Evolutionary conservation across 1,140 invertebrate species (phyloP), one percentile per base, ranked within the genome.

Genomic region (Microplitis mediator): DNA sequence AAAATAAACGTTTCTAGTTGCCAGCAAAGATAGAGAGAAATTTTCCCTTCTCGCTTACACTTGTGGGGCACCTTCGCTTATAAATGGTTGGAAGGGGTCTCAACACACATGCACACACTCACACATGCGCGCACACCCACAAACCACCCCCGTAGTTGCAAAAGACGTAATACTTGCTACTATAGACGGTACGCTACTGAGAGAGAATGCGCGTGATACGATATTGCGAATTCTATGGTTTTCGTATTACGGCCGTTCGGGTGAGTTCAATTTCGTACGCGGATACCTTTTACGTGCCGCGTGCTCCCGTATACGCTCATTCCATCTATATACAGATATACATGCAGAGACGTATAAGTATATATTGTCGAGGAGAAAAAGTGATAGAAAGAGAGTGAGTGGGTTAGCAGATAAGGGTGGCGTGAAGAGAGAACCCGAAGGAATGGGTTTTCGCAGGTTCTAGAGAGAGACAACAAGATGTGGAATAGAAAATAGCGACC

Each of bases 161-260:
- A 58, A 54, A 65, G 54, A 64, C 16, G 56, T 61, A 54, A 45
- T 45, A 45, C 39, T 45, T 45, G 39, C 39, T 45, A 9, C 39
- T 56, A 66, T 45, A 68, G 39, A 45, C 31, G 39, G 45, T 56
- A 65, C 54, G 51, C 34, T 51, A 58, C 56, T 52, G 36, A 67
- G 74, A 71, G 76, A 75, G 74, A 77, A 76, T 62, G 76, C 76
- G 75, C 69, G 67, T 69, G 65, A 75, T 70, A 74, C 69, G 72
- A 81, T 80, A 81, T 81, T 81, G 80, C 78, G 76, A 78, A 76
- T 78, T 77, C 74, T 72, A 76, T 77, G 75, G 76, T 77, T 80
- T 80, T 79, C 75, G 75, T 79, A 78, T 79, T 79, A 78, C 76
- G 72, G 61, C 69, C 69, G 62, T 74, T 52, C 63, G 35, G 68